Evolutionary conservation across 23 tunicate species (phyloP).

Genomic region (Oikopleura albicans): DNA sequence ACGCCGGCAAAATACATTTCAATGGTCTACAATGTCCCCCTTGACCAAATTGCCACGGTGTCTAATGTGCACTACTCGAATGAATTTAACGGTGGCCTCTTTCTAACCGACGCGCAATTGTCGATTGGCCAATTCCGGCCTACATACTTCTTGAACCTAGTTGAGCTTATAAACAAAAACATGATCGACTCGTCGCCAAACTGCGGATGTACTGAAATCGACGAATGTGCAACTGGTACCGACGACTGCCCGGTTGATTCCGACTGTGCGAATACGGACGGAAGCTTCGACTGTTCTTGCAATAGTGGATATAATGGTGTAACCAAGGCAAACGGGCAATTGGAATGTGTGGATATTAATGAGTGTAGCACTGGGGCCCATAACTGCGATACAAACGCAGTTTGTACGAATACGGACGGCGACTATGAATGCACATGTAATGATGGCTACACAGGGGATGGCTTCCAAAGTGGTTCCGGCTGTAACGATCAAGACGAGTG

Average conservation of each 20-base stretch:
- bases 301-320: not conserved
- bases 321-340: not conserved
- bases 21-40: not conserved
- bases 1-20: not conserved
- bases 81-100: not conserved
- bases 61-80: not conserved
- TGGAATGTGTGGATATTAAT: not conserved
- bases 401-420: not conserved
- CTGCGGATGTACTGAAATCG: slow-evolving; percentile 6
- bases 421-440: not conserved
- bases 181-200: not conserved
- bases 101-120: not conserved
- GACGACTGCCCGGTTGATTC: not conserved
- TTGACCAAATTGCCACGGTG: not conserved
- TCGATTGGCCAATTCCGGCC: not conserved
- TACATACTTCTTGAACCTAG: not conserved
- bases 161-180: not conserved
- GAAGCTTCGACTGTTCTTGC: not conserved
- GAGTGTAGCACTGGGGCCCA: not conserved
- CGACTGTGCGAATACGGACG: not conserved
- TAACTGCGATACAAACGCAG: not conserved
- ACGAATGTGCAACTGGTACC: not conserved
- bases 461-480: not conserved
- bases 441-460: not conserved
- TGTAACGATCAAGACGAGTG: not conserved